Conservation (phyloP, 2,888 invertebrate species). For the Charanyca ferruginea region DNA sequence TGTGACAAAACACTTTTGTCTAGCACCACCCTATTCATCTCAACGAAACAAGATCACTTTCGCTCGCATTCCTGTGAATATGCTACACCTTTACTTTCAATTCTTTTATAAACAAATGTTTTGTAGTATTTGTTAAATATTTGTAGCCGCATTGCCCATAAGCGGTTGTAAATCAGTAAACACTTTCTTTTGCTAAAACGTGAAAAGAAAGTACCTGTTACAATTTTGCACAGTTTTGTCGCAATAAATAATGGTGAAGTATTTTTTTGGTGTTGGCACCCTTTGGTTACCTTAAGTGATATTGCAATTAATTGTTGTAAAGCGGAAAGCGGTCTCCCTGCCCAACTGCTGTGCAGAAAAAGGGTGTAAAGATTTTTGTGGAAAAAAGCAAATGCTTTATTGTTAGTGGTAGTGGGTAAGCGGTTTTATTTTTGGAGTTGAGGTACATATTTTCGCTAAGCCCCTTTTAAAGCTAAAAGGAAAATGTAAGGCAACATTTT, state of each 20-base stretch:
- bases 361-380: conserved; percentile 15
- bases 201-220: conserved; percentile 83
- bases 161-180: conserved; percentile 86
- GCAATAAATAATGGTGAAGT: conserved; percentile 54
- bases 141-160: conserved; percentile 77
- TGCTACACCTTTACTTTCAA: conserved; percentile 81
- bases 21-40: conserved; percentile 63
- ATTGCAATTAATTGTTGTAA: conserved; percentile 59
- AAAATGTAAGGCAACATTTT: not conserved
- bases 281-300: conserved; percentile 60
- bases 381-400: not conserved
- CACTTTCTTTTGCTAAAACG: conserved; percentile 78
- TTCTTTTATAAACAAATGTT: conserved; percentile 57
- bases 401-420: conserved; percentile 1
- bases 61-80: conserved; percentile 81
- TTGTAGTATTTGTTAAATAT: conserved; percentile 78
- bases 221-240: conserved; percentile 77
- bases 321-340: conserved; percentile 38
- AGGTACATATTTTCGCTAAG: not conserved
- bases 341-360: conserved; percentile 5
- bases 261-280: conserved; percentile 56
- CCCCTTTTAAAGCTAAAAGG: too few relatives aligned
- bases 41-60: conserved; percentile 79
- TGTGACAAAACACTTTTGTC: conserved; percentile 74
- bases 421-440: not conserved